phyloP scores from a whole-genome alignment of 2,888 invertebrate genomes.

The Tinea trinotella region DNA sequence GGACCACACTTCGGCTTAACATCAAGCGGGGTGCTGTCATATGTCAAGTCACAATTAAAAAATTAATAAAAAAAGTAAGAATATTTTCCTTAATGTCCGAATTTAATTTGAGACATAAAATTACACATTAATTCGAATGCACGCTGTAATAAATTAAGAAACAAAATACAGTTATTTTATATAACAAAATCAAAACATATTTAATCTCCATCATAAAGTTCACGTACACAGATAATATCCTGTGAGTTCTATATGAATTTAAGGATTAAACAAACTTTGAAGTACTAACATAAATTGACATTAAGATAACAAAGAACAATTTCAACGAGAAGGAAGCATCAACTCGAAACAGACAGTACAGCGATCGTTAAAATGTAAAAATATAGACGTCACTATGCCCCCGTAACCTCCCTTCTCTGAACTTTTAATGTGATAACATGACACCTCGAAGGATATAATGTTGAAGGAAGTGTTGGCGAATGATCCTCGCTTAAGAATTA shows the following conservation, averaged over 20 bases:
- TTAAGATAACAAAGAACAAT: not conserved
- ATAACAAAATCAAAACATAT: too few relatives aligned
- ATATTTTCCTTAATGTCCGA: too few relatives aligned
- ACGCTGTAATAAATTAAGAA: too few relatives aligned
- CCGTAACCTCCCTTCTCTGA: conserved; percentile 27
- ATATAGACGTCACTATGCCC: conserved; percentile 27
- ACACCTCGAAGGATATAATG: conserved; percentile 24
- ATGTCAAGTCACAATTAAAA: too few relatives aligned
- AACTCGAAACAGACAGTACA: not conserved
- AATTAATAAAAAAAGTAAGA: too few relatives aligned
- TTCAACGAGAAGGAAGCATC: not conserved
- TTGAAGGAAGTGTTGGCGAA: conserved; percentile 17
- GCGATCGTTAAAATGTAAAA: conserved; percentile 17
- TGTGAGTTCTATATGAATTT: not conserved
- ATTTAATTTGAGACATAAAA: too few relatives aligned
- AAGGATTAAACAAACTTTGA: not conserved
- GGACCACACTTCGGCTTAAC: too few relatives aligned
- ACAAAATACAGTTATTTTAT: too few relatives aligned
- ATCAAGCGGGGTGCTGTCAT: too few relatives aligned
- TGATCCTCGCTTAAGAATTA: conserved; percentile 14
- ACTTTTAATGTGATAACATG: conserved; percentile 26
- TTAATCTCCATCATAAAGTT: not conserved
- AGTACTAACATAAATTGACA: not conserved
- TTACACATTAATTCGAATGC: too few relatives aligned
- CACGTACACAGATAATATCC: not conserved